phyloP scores from a whole-genome alignment of 2,797 vertebrate genomes.

The Pseudocheirus occidentalis region DNA sequence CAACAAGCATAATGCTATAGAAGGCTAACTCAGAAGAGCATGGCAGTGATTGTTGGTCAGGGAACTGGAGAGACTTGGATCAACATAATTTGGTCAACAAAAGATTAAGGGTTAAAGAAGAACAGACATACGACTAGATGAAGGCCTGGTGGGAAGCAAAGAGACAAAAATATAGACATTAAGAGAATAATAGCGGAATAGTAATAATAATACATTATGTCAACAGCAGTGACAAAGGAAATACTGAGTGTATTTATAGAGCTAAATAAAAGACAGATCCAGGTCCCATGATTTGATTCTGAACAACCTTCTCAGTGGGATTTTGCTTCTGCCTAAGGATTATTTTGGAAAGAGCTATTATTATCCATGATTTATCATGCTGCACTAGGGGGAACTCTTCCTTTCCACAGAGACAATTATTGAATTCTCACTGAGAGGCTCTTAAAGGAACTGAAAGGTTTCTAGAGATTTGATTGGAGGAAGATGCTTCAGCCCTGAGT shows the following conservation, averaged over 20 bases:
- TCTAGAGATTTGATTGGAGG: constrained; percentile 69
- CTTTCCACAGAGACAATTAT: constrained; percentile 82
- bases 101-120: not conserved
- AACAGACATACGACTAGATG: not conserved
- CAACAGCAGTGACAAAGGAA: constrained; percentile 64
- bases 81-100: not conserved
- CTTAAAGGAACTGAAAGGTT: constrained; percentile 76
- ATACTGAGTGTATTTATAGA: constrained; percentile 61
- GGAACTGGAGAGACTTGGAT: not conserved
- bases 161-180: constrained; percentile 41
- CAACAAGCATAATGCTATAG: not conserved
- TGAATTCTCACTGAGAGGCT: constrained; percentile 77
- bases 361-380: constrained; percentile 83
- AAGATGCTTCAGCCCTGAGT: constrained; percentile 2
- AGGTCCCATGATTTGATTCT: constrained; percentile 79
- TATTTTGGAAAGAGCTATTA: constrained; percentile 87
- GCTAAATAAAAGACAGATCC: constrained; percentile 70
- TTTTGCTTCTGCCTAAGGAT: constrained; percentile 84
- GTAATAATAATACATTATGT: constrained; percentile 53
- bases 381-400: constrained; percentile 82
- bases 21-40: not conserved
- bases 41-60: not conserved
- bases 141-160: constrained; percentile 56
- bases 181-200: constrained; percentile 45
- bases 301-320: constrained; percentile 80